Evolutionary conservation across 2,113 vertebrate species (phyloP).

Genomic region (Catharus bicknelli): DNA sequence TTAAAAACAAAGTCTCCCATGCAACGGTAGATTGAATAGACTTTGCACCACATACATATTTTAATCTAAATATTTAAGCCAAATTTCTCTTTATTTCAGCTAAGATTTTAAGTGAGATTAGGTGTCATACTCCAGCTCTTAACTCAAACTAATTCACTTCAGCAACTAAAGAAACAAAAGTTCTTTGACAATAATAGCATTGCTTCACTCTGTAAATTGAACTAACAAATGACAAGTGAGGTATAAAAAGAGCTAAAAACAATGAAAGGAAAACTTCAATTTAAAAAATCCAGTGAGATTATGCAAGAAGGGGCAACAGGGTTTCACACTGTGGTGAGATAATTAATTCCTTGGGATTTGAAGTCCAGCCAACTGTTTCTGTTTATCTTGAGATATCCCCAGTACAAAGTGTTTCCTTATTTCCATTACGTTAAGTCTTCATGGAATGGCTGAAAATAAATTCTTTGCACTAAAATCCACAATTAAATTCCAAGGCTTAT

Average conservation of each 20-base stretch:
- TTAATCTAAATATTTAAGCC: background rate
- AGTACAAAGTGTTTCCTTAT: background rate
- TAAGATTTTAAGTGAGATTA: background rate
- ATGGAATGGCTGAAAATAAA: background rate
- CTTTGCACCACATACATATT: background rate
- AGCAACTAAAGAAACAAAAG: slow-evolving; percentile 37
- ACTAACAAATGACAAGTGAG: background rate
- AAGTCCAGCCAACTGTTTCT: background rate
- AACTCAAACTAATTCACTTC: slow-evolving; percentile 41
- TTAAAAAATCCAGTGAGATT: slow-evolving; percentile 1
- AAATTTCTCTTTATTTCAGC: background rate
- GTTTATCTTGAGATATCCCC: background rate
- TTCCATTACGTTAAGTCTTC: background rate
- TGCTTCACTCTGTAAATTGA: background rate
- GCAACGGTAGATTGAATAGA: background rate
- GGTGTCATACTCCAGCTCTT: background rate
- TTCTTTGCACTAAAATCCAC: background rate
- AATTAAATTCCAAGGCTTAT: background rate
- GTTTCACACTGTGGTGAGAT: background rate
- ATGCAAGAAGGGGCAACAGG: background rate
- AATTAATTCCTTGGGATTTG: background rate
- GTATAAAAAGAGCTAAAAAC: background rate
- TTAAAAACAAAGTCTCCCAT: background rate
- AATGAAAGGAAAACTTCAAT: background rate
- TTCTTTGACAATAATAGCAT: background rate